phyloP scores from a whole-genome alignment of 2,888 invertebrate genomes.

The Isotomurus palustris region DNA sequence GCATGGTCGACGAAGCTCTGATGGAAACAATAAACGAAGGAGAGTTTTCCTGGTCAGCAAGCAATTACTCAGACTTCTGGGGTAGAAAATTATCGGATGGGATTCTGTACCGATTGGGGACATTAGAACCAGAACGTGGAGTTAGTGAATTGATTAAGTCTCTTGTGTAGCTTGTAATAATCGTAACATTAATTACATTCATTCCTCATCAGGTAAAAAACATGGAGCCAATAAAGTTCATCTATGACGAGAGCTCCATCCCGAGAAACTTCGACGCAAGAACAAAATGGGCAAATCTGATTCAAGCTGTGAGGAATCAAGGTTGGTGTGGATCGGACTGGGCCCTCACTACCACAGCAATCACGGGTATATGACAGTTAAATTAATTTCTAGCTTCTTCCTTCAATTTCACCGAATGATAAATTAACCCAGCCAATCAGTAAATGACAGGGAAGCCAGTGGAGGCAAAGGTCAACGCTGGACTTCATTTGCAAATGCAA shows the following conservation, averaged over 20 bases:
- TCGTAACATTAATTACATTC: neutral
- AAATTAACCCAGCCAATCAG: slow-evolving; percentile 1
- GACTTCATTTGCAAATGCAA: slow-evolving; percentile 1
- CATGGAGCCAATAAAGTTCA: slow-evolving; percentile 47
- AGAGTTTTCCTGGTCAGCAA: slow-evolving; percentile 66
- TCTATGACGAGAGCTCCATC: slow-evolving; percentile 59
- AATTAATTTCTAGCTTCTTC: neutral
- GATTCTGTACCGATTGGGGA: slow-evolving; percentile 68
- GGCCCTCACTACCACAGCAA: slow-evolving; percentile 80
- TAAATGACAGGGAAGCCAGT: neutral
- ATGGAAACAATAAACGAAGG: slow-evolving; percentile 63
- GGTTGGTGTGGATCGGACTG: slow-evolving; percentile 83
- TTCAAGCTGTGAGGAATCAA: slow-evolving; percentile 61
- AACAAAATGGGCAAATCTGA: slow-evolving; percentile 66
- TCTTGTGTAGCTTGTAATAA: neutral
- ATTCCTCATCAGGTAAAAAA: slow-evolving; percentile 37
- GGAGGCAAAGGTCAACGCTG: neutral
- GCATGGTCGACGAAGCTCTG: slow-evolving; percentile 69
- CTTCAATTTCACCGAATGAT: neutral
- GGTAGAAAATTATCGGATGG: slow-evolving; percentile 77
- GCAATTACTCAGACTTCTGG: slow-evolving; percentile 78
- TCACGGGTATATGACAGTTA: slow-evolving; percentile 49
- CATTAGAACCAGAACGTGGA: slow-evolving; percentile 56
- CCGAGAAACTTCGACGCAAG: slow-evolving; percentile 73
- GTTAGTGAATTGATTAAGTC: slow-evolving; percentile 48